Evolutionary conservation across 2,113 vertebrate species (phyloP).

Genomic region (Notiomystis cincta): DNA sequence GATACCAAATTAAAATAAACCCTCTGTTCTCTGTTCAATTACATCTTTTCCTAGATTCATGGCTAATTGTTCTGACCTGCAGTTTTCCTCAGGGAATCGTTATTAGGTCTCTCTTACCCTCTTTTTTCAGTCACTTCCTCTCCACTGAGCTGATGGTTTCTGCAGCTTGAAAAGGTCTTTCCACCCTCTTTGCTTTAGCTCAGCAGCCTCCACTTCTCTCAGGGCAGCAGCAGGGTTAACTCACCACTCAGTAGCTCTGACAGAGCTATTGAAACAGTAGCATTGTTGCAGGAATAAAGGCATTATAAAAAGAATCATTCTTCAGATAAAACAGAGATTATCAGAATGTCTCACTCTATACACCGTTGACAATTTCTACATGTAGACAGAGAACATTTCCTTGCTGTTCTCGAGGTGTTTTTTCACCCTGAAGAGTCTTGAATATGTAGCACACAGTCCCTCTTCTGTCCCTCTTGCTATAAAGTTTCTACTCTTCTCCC

Average conservation of each 20-base stretch:
- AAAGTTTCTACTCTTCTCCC: not conserved
- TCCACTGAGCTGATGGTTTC: not conserved
- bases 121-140: not conserved
- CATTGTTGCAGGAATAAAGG: conserved; percentile 12
- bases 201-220: not conserved
- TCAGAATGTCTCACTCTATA: not conserved
- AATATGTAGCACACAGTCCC: not conserved
- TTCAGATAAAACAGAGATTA: not conserved
- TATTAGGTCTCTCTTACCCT: not conserved
- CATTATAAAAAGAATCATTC: not conserved
- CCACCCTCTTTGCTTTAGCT: not conserved
- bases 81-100: not conserved
- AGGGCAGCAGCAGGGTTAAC: not conserved
- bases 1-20: not conserved
- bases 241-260: not conserved
- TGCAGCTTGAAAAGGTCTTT: not conserved
- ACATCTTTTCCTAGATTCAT: not conserved
- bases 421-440: not conserved
- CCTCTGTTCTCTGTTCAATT: not conserved
- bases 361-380: not conserved
- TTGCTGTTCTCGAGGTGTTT: not conserved
- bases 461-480: not conserved
- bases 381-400: not conserved
- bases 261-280: not conserved
- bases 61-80: conserved; percentile 28